Evolutionary conservation across 1,140 invertebrate species (phyloP), one percentile per base, ranked within the genome.

Genomic region (Calliopsis andreniformis): DNA sequence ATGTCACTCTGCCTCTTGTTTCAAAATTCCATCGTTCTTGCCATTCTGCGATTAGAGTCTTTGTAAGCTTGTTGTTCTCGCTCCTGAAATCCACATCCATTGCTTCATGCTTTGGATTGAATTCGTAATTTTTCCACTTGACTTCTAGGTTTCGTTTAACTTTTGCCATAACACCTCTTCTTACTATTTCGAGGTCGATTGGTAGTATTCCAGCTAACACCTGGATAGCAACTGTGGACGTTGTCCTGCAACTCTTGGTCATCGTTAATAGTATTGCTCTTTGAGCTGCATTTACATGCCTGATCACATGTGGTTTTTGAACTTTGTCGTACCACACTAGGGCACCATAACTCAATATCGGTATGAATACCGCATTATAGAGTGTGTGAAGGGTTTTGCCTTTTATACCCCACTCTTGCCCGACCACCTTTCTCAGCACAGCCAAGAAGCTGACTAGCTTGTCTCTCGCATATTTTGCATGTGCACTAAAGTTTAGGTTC

Each of bases 41-140:
- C 18, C 1, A 81, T 59, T 79, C 82, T 78, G 81, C 66, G 0
- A 55, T 45, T 0, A 47, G 23, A 0, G n/a, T 43, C 3, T 66
- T 53, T 1, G 28, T 53, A 20, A 28, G 39, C 18, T 45, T 73
- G 0, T 75, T 69, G 1, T 70, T 53, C 32, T 55, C 68, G 18
- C 71, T 76, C 0, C 16, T 25, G 0, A 59, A 42, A 10, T 67
- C 56, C 10, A 76, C 42, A 16, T 68, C 2, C 3, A 20, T 5
- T 3, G 14, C 6, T 2, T 49, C 2, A 2, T 4, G n/a, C 12
- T 10, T 14, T 32, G 30, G 14, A 1, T 8, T 5, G 25, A 32
- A 69, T 42, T 10, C 0, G n/a, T n/a, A 69, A 0, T 69, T 0
- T 8, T 43, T 23, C 18, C 39, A 56, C 18, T 43, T 5, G 14